Evolutionary conservation across 2,888 invertebrate species (phyloP).

Genomic region (Drosophila histrio): DNA sequence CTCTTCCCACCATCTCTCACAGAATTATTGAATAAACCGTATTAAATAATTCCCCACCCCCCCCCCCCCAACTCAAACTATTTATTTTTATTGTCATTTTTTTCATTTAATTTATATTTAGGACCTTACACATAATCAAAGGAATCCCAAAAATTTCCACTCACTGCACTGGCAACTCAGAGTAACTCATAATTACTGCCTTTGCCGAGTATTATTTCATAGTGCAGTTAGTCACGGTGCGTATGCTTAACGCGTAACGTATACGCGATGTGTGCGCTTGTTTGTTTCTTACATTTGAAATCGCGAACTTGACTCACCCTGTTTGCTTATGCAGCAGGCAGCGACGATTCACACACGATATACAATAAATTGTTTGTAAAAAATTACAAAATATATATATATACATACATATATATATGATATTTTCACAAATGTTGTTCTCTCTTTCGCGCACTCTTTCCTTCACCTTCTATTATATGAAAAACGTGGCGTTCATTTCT

Average conservation of each 20-base stretch:
- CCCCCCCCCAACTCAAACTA: no score
- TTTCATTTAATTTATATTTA: neutral
- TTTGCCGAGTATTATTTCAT: neutral
- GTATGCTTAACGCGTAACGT: conserved; percentile 29
- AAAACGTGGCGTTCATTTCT: conserved; percentile 68
- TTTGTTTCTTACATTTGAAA: conserved; percentile 5
- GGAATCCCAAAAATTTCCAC: neutral
- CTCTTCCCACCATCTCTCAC: no score
- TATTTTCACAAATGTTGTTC: conserved; percentile 13
- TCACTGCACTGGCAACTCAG: neutral
- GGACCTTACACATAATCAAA: neutral
- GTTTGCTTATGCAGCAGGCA: conserved; percentile 77
- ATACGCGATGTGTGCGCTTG: conserved; percentile 41
- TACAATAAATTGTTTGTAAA: conserved; percentile 24
- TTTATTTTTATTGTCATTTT: no score
- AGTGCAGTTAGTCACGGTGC: conserved; percentile 1
- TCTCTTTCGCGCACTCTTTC: conserved; percentile 10
- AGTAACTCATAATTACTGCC: neutral
- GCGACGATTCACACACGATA: conserved; percentile 54
- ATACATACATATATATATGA: conserved; percentile 40
- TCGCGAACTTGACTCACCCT: conserved; percentile 61
- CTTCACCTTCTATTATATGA: conserved; percentile 38
- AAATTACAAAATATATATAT: conserved; percentile 19
- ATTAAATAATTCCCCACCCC: no score
- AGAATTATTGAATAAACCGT: no score